These are phyloP conservation scores for Virgularia gustaviana DNA, from an alignment of 92 coral and sea anemone genomes.

Conservation along the genomic window DNA sequence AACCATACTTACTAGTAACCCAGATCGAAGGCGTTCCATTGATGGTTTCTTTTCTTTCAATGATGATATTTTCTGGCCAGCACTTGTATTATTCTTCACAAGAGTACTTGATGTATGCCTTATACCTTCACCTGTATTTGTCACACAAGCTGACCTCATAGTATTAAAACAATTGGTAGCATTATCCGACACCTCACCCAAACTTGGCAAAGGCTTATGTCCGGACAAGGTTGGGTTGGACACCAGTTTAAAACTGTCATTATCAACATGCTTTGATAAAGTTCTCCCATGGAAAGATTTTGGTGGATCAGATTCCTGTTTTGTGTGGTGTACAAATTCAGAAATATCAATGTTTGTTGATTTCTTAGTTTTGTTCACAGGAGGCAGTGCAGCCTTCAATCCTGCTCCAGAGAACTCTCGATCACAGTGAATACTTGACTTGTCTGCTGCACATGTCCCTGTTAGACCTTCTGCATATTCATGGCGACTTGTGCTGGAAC, in stretches of 20 bases:
- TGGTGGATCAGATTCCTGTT: neutral
- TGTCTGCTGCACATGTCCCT: slow-evolving; percentile 34
- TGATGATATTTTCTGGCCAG: neutral
- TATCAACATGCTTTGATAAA: neutral
- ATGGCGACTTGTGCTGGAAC: slow-evolving; percentile 18
- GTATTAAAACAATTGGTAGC: too few relatives aligned
- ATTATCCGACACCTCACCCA: neutral
- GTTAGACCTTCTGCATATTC: neutral
- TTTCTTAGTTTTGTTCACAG: slow-evolving; percentile 79
- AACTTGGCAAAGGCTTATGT: slow-evolving; percentile 23
- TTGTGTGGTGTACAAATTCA: slow-evolving; percentile 62
- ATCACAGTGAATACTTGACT: neutral
- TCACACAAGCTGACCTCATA: neutral
- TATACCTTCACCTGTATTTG: neutral
- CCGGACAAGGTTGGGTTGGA: neutral
- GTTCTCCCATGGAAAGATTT: neutral
- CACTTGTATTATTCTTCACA: neutral
- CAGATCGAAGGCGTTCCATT: slow-evolving; percentile 78
- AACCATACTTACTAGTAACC: slow-evolving; percentile 70
- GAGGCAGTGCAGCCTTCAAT: slow-evolving; percentile 75
- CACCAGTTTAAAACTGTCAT: neutral
- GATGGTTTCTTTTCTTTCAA: slow-evolving; percentile 68
- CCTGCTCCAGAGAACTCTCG: slow-evolving; percentile 27
- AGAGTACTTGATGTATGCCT: neutral
- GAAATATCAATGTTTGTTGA: slow-evolving; percentile 90